phyloP scores from a whole-genome alignment of 2,797 vertebrate species.

The Falco rusticolus region DNA sequence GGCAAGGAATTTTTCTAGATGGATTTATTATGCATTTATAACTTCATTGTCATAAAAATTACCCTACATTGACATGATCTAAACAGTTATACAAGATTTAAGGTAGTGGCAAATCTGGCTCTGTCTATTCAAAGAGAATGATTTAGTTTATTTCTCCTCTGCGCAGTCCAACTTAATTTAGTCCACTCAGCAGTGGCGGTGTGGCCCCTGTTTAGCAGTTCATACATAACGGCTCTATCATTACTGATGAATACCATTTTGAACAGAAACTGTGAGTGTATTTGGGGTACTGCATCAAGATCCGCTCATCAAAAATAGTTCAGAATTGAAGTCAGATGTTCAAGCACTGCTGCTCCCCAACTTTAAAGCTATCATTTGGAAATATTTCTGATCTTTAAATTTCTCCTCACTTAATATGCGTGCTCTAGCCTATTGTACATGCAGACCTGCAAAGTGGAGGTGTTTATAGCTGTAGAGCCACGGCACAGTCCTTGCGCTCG shows the following conservation, averaged over 20 bases:
- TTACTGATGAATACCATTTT: neutral
- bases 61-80: neutral
- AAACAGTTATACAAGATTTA: conserved; percentile 2
- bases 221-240: neutral
- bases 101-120: conserved; percentile 6
- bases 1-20: conserved; percentile 15
- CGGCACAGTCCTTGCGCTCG: neutral
- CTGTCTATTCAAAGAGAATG: neutral
- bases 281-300: neutral
- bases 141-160: conserved; percentile 40
- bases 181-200: neutral
- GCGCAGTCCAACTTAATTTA: neutral
- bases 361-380: neutral
- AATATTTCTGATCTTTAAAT: neutral
- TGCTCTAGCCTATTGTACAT: neutral
- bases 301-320: neutral
- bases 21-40: conserved; percentile 33
- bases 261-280: neutral
- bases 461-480: neutral
- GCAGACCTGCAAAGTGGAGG: neutral
- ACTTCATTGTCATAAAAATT: neutral
- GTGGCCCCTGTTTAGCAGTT: conserved; percentile 7
- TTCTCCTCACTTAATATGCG: neutral
- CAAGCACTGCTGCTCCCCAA: neutral
- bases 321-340: conserved; percentile 34